Conservation (phyloP, 1,140 invertebrate genomes). For the Drosophila cardini region DNA sequence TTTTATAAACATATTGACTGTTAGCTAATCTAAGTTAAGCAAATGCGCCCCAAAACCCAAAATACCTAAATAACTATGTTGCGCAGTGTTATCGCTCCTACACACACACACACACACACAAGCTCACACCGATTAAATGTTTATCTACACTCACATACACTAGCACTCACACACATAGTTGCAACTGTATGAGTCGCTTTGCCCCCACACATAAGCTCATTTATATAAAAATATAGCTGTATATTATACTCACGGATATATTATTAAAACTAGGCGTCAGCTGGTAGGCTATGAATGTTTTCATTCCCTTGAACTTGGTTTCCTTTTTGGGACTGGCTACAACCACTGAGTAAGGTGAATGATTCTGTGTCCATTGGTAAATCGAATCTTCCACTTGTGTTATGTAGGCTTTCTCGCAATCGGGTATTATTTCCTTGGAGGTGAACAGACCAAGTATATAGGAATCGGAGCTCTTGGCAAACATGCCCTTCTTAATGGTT, state of each 20-base stretch:
- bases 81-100: slow-evolving; percentile 25
- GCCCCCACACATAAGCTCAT: too few relatives aligned
- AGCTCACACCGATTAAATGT: neutral
- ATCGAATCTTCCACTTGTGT: slow-evolving; percentile 88
- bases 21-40: too few relatives aligned
- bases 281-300: slow-evolving; percentile 98
- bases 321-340: slow-evolving; percentile 98
- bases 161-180: neutral
- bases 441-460: slow-evolving; percentile 92
- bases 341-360: slow-evolving; percentile 91
- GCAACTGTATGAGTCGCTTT: slow-evolving; percentile 6
- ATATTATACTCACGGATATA: slow-evolving; percentile 90
- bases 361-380: slow-evolving; percentile 90
- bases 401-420: slow-evolving; percentile 92
- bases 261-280: slow-evolving; percentile 97
- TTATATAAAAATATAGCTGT: neutral
- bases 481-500: slow-evolving; percentile 92
- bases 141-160: slow-evolving; percentile 3
- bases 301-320: slow-evolving; percentile 97
- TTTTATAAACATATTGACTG: too few relatives aligned
- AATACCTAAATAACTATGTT: slow-evolving; percentile 7
- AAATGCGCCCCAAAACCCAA: too few relatives aligned
- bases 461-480: slow-evolving; percentile 89
- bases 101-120: slow-evolving; percentile 7
- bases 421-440: slow-evolving; percentile 89